Percentiles rank a stretch among this genome's conserved stretches.
Evolutionary conservation across 2,797 vertebrate genomes (phyloP).

Genomic region (Fistularia commersonii): DNA sequence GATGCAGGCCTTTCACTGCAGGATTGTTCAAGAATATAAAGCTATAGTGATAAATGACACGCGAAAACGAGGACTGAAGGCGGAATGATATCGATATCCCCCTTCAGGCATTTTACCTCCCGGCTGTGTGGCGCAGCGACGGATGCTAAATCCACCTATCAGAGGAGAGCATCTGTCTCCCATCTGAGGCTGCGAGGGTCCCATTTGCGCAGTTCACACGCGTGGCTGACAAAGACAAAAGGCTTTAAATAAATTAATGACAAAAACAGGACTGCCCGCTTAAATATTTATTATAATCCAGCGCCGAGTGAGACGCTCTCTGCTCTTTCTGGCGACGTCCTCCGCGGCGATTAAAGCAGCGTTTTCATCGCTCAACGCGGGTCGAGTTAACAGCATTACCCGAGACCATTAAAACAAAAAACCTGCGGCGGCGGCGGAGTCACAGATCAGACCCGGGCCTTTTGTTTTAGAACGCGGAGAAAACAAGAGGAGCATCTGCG

Average conservation of each 20-base stretch:
- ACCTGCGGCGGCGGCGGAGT: constrained; percentile 26
- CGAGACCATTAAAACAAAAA: constrained; percentile 39
- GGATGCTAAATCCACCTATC: constrained; percentile 54
- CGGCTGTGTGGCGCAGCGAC: constrained; percentile 46
- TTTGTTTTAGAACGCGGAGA: constrained; percentile 62
- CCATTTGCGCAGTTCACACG: constrained; percentile 58
- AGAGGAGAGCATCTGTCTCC: constrained; percentile 59
- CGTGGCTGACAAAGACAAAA: constrained; percentile 59
- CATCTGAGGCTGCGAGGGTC: constrained; percentile 44
- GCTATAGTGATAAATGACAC: too few species aligned
- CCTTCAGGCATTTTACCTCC: constrained; percentile 30
- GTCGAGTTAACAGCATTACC: constrained; percentile 46
- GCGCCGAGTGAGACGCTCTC: constrained; percentile 45
- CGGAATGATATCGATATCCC: too few species aligned
- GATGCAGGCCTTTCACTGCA: too few species aligned
- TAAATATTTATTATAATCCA: constrained; percentile 78
- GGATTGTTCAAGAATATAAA: too few species aligned
- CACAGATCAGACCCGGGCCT: constrained; percentile 54
- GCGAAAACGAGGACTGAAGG: too few species aligned
- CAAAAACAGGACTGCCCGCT: constrained; percentile 68
- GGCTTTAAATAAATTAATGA: constrained; percentile 74
- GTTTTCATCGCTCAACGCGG: constrained; percentile 41
- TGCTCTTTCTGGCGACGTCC: constrained; percentile 30
- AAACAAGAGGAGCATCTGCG: constrained; percentile 47
- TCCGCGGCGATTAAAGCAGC: constrained; percentile 58